A percentile compares a stretch with the other conserved stretches of the same genome.
Conservation (phyloP, 2,113 vertebrate species). For the Atrichornis clamosus region DNA sequence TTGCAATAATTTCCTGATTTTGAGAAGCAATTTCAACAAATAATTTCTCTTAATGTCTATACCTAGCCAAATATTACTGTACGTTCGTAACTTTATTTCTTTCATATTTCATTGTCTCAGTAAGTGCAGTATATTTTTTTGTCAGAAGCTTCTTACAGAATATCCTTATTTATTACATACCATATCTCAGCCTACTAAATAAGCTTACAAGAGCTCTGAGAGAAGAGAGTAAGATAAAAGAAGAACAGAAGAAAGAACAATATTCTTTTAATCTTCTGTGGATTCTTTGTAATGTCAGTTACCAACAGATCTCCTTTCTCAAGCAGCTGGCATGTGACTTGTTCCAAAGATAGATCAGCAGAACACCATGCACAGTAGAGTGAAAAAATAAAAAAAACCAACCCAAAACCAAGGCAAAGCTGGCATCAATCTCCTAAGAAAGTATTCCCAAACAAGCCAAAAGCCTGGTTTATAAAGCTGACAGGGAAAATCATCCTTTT, state of each 20-base stretch:
- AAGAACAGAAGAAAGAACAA: neutral
- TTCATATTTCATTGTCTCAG: neutral
- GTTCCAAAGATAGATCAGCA: conserved; percentile 6
- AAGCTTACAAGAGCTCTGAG: neutral
- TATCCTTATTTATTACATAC: neutral
- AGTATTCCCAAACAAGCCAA: neutral
- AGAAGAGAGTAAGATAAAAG: neutral
- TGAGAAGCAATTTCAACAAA: neutral
- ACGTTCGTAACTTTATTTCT: neutral
- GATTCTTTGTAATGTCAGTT: neutral
- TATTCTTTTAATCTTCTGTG: neutral
- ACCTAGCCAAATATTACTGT: neutral
- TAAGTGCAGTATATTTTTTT: neutral
- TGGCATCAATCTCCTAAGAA: neutral
- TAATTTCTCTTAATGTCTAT: neutral
- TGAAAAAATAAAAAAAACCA: too few species aligned
- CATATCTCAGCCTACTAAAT: neutral
- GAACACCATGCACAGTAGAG: neutral
- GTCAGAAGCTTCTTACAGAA: neutral
- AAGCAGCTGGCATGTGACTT: neutral
- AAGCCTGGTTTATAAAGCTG: neutral
- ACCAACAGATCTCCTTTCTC: neutral
- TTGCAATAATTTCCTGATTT: neutral
- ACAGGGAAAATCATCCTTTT: neutral
- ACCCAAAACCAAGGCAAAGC: neutral